These are phyloP conservation scores for Uria aalge DNA, from an alignment of 2,113 vertebrate genomes.

Conservation along the genomic window DNA sequence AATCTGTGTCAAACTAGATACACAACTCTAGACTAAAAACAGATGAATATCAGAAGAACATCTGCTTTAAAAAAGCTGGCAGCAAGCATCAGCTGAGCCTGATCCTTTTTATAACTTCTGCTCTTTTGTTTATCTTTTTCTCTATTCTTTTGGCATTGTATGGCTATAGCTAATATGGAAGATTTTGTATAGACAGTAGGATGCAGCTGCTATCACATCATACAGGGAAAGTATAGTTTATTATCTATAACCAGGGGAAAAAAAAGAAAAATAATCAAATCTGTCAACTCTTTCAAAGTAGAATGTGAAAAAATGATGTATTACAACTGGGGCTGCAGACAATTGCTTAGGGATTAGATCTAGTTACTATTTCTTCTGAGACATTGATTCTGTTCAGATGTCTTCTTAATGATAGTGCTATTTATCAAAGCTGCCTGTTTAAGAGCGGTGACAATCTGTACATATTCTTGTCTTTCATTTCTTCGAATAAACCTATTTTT, in stretches of 20 bases:
- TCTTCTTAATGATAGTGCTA: background rate
- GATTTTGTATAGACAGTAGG: background rate
- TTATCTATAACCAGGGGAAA: background rate
- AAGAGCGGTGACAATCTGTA: background rate
- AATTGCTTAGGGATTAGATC: background rate
- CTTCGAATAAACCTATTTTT: background rate
- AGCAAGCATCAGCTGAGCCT: background rate
- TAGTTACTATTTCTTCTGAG: background rate
- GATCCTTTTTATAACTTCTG: background rate
- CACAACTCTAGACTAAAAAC: background rate
- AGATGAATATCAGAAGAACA: conserved; percentile 29
- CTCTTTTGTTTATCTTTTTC: background rate
- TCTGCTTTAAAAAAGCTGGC: conserved; percentile 12
- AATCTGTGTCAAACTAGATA: background rate
- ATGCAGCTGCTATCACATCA: background rate
- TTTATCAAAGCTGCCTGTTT: background rate
- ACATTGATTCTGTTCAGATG: background rate
- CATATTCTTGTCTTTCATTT: background rate
- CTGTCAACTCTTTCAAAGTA: background rate
- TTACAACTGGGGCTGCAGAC: background rate
- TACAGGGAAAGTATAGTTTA: background rate
- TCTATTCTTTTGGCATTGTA: background rate
- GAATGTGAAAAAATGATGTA: background rate
- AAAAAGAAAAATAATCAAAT: background rate
- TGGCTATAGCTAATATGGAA: background rate